Percentiles rank a stretch among this genome's conserved stretches.
Evolutionary conservation across 2,113 vertebrate species (phyloP).

Genomic region (Thinocorus orbignyianus): DNA sequence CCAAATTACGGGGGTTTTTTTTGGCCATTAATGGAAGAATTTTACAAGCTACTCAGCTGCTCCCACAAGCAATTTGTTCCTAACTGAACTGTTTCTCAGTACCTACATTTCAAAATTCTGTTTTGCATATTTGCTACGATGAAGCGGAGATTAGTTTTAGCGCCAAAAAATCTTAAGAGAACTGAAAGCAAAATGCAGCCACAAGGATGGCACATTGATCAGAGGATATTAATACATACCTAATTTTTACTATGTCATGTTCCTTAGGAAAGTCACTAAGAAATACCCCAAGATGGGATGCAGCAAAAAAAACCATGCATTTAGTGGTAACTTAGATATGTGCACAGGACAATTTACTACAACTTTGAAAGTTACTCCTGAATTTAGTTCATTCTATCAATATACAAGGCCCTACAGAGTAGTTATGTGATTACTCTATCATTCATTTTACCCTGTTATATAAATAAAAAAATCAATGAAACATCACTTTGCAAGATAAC

Average conservation of each 20-base stretch:
- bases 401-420: neutral
- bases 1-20: neutral
- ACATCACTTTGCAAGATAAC: neutral
- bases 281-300: neutral
- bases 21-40: neutral
- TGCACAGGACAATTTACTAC: neutral
- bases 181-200: neutral
- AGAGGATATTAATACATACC: neutral
- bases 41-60: neutral
- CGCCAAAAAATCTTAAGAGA: neutral
- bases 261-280: neutral
- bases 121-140: neutral
- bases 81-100: neutral
- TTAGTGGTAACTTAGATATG: neutral
- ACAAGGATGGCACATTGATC: neutral
- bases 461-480: neutral
- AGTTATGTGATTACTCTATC: neutral
- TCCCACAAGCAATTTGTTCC: neutral
- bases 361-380: neutral
- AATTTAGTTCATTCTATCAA: neutral
- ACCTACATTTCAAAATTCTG: neutral
- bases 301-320: neutral
- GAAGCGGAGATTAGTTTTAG: neutral
- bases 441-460: neutral
- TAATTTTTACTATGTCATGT: neutral